Percentiles rank a stretch among this genome's conserved stretches.
phyloP scores from a whole-genome alignment of 2,113 vertebrate species.

The Carassius auratus region DNA sequence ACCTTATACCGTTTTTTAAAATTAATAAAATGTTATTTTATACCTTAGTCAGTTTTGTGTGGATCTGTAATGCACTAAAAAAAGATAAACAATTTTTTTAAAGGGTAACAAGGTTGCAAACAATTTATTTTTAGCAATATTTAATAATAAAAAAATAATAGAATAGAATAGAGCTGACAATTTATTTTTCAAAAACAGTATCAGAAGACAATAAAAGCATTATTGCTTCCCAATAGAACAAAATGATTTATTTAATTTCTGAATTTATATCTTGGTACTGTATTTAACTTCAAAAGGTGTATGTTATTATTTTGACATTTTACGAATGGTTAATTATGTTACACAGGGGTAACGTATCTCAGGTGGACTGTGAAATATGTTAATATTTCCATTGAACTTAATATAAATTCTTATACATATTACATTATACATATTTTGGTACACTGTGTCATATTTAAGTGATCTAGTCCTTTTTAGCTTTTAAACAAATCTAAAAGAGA shows the following conservation, averaged over 20 bases:
- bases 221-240: not conserved
- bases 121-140: too few species aligned
- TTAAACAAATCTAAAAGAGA: too few species aligned
- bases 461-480: too few species aligned
- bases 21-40: not conserved
- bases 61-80: not conserved
- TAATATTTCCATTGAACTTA: not conserved
- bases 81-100: not conserved
- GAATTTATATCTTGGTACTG: not conserved
- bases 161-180: not conserved
- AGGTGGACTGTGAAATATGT: not conserved
- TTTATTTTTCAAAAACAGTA: not conserved
- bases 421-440: too few species aligned
- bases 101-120: too few species aligned
- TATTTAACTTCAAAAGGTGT: not conserved
- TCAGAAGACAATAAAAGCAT: not conserved
- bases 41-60: not conserved
- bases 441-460: too few species aligned
- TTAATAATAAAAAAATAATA: too few species aligned
- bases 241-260: not conserved
- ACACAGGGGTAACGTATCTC: not conserved
- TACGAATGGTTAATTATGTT: not conserved
- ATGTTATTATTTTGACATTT: not conserved
- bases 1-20: not conserved
- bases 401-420: not conserved